These are phyloP conservation scores for Acipenser oxyrinchus DNA, from an alignment of 2,797 vertebrate genomes.

Conservation along the genomic window DNA sequence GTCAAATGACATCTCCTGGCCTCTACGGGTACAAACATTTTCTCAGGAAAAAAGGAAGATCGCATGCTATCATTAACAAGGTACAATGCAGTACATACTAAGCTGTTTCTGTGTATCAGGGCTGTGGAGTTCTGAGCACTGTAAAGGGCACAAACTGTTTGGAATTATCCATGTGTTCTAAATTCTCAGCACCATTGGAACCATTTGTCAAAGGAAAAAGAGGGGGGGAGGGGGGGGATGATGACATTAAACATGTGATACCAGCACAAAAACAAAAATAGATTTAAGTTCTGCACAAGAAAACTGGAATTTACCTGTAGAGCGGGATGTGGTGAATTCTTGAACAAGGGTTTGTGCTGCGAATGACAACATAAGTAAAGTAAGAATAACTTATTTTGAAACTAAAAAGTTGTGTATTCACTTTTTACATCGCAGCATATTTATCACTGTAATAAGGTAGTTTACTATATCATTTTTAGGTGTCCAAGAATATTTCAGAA, in stretches of 20 bases:
- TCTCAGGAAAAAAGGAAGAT: not conserved
- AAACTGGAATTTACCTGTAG: slow-evolving; percentile 47
- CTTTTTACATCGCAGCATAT: too few relatives aligned
- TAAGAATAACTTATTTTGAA: too few relatives aligned
- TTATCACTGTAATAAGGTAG: too few relatives aligned
- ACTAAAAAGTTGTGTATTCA: too few relatives aligned
- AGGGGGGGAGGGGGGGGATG: not conserved
- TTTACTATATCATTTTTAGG: too few relatives aligned
- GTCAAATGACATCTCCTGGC: too few relatives aligned
- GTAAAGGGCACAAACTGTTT: slow-evolving; percentile 43
- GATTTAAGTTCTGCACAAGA: not conserved
- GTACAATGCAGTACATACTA: slow-evolving; percentile 34
- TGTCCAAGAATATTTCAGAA: too few relatives aligned
- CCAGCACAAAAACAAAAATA: not conserved
- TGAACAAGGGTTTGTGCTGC: slow-evolving; percentile 48
- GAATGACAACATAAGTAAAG: slow-evolving; percentile 16
- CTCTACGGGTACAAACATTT: not conserved
- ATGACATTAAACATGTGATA: too few relatives aligned
- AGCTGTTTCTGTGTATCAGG: slow-evolving; percentile 29
- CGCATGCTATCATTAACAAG: not conserved
- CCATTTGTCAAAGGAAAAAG: slow-evolving; percentile 44
- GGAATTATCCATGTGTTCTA: slow-evolving; percentile 49
- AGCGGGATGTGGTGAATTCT: slow-evolving; percentile 53
- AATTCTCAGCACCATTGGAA: slow-evolving; percentile 44
- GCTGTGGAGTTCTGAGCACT: slow-evolving; percentile 32